Conservation (phyloP, 37 sponge, comb jelly and placozoan species). For the Haliclona indistincta region DNA sequence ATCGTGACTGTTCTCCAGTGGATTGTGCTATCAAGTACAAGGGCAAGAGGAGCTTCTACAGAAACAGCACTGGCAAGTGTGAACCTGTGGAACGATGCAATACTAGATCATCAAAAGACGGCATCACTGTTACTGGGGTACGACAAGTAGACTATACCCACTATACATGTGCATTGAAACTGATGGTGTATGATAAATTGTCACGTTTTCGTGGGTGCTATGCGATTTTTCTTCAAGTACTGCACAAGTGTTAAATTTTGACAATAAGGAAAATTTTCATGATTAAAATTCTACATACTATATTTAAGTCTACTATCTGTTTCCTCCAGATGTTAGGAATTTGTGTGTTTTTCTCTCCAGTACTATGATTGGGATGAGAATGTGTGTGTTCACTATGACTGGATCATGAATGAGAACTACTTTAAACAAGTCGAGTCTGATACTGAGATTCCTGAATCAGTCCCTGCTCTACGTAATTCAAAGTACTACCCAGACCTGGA, state of each 20-base stretch:
- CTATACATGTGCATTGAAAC: no score
- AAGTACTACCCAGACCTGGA: constrained; percentile 56
- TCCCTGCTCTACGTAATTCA: constrained; percentile 37
- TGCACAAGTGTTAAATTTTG: no score
- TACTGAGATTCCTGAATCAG: constrained; percentile 41
- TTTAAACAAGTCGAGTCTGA: constrained; percentile 50
- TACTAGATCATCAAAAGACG: constrained; percentile 69
- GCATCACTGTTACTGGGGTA: constrained; percentile 54
- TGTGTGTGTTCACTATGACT: constrained; percentile 50
- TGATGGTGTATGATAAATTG: no score
- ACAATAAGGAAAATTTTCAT: no score
- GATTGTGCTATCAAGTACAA: constrained; percentile 93
- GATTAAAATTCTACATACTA: no score
- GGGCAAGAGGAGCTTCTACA: constrained; percentile 83
- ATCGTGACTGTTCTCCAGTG: constrained; percentile 72
- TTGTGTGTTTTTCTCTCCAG: constrained; percentile 37
- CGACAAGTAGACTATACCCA: no score
- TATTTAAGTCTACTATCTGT: no score
- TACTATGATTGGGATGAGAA: constrained; percentile 82
- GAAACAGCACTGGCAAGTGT: constrained; percentile 66
- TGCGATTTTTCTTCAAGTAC: no score
- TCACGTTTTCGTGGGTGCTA: no score
- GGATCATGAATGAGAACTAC: constrained; percentile 38
- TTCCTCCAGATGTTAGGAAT: no score
- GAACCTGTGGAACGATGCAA: constrained; percentile 77